Evolutionary conservation across 2,888 invertebrate species (phyloP).

Genomic region (Norana najaformis): DNA sequence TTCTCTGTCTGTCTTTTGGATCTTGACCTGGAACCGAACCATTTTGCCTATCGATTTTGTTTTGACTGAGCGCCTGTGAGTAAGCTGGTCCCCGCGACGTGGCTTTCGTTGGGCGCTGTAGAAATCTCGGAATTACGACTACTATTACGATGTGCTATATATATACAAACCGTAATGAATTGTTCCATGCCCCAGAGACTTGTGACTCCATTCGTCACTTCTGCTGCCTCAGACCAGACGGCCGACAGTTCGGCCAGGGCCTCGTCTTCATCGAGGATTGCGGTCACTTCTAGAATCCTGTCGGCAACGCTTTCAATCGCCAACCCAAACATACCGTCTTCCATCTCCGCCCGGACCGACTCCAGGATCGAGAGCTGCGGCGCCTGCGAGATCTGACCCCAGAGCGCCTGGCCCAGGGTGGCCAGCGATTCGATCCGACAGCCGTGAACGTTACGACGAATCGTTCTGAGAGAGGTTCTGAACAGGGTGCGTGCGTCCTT

Average conservation of each 20-base stretch:
- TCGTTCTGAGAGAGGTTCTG: background rate
- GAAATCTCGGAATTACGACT: too few relatives aligned
- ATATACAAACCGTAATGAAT: background rate
- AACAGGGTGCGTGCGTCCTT: background rate
- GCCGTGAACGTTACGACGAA: background rate
- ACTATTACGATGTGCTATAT: too few relatives aligned
- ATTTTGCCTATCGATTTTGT: too few relatives aligned
- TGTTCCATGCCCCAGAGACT: background rate
- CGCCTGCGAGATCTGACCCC: background rate
- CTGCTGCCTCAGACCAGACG: background rate
- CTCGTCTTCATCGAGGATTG: background rate
- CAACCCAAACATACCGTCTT: background rate
- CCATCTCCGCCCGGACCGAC: background rate
- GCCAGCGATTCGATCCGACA: background rate
- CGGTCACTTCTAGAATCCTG: background rate
- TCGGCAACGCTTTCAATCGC: background rate
- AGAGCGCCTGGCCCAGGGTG: background rate
- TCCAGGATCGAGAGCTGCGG: background rate
- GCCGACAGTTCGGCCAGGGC: background rate
- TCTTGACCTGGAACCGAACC: too few relatives aligned
- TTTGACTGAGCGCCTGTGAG: too few relatives aligned
- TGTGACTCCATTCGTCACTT: background rate
- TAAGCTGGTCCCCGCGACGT: too few relatives aligned
- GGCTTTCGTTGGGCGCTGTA: too few relatives aligned
- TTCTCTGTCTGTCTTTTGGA: too few relatives aligned